A percentile compares a stretch with the other conserved stretches of the same genome.
Evolutionary conservation across 2,113 vertebrate genomes (phyloP).

Genomic region (Sylvia atricapilla): DNA sequence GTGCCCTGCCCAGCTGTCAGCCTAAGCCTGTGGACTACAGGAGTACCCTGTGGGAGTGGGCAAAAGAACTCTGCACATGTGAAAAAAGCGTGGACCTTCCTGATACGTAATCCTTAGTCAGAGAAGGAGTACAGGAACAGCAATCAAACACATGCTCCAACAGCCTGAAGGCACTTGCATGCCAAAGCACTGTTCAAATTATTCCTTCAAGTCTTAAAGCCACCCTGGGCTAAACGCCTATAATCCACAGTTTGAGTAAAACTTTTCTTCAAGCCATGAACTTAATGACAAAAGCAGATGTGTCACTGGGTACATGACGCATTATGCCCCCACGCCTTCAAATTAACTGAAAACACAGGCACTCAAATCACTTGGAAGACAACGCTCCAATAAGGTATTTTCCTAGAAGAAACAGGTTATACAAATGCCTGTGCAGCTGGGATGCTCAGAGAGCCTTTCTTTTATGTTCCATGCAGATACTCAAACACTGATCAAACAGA

Average conservation of each 20-base stretch:
- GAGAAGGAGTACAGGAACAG: rapidly evolving
- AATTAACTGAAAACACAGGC: not conserved
- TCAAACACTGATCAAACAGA: not conserved
- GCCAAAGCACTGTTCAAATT: not conserved
- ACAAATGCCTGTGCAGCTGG: not conserved
- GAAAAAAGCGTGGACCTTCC: not conserved
- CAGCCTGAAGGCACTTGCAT: not conserved
- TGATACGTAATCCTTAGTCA: rapidly evolving
- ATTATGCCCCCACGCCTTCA: not conserved
- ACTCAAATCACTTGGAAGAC: not conserved
- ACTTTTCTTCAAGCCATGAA: not conserved
- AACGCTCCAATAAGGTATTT: not conserved
- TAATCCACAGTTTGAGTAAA: not conserved
- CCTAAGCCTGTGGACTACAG: not conserved
- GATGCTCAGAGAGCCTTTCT: not conserved
- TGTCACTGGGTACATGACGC: not conserved
- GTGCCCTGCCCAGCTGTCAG: not conserved
- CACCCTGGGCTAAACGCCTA: not conserved
- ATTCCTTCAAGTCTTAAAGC: not conserved
- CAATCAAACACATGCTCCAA: not conserved
- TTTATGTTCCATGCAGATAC: not conserved
- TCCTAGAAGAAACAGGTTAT: not conserved
- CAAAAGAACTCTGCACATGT: rapidly evolving
- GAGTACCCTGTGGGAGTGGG: rapidly evolving
- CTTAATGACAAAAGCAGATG: not conserved